Conservation (phyloP, 2,797 vertebrate genomes). For the Microhierax caerulescens region DNA sequence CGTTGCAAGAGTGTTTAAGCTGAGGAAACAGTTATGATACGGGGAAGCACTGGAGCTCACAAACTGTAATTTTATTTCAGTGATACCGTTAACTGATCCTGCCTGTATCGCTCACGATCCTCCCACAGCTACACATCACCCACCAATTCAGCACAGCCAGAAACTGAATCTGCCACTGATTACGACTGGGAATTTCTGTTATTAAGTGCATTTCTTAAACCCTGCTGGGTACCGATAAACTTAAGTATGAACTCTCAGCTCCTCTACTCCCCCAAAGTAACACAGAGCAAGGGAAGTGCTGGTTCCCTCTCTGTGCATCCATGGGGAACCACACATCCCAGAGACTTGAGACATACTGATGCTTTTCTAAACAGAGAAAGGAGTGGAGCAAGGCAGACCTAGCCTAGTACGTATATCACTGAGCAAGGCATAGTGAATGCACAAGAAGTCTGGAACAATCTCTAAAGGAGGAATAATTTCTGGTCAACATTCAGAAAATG, state of each 20-base stretch:
- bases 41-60: neutral
- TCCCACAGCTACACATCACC: neutral
- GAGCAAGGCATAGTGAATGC: neutral
- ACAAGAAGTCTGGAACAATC: neutral
- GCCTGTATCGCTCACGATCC: neutral
- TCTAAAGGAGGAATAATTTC: neutral
- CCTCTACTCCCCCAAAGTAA: neutral
- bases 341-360: neutral
- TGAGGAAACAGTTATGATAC: neutral
- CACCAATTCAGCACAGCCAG: neutral
- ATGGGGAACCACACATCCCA: neutral
- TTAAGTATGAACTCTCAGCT: neutral
- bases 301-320: neutral
- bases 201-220: neutral
- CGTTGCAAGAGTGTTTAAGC: neutral
- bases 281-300: neutral
- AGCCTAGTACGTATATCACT: neutral
- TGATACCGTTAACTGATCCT: neutral
- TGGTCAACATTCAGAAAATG: neutral
- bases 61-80: neutral
- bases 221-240: neutral
- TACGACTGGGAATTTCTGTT: neutral
- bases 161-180: neutral
- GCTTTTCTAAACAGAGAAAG: neutral
- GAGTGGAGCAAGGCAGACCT: neutral